These are phyloP conservation scores for Drosophila melanogaster DNA, from an alignment of 1,140 invertebrate species.

Conservation along the genomic window DNA sequence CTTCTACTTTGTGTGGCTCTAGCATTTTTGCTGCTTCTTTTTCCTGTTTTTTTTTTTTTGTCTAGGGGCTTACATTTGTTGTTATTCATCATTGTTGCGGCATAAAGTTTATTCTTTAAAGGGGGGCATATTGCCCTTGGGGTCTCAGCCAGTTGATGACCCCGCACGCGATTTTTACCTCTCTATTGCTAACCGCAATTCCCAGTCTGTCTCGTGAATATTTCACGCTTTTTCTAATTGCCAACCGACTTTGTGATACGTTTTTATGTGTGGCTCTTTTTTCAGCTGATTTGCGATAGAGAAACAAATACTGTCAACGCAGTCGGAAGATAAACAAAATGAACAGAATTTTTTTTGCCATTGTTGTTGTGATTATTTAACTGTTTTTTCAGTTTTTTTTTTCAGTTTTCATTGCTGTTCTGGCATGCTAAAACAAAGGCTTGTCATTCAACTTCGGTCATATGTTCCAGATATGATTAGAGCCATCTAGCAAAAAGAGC, in stretches of 20 bases:
- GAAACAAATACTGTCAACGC: conserved; percentile 62
- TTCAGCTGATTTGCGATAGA: conserved; percentile 69
- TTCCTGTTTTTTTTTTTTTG: conserved; percentile 50
- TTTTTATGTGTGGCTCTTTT: conserved; percentile 29
- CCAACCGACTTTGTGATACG: conserved; percentile 43
- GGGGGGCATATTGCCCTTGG: conserved; percentile 27
- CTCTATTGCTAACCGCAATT: conserved; percentile 11
- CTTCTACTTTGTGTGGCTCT: conserved; percentile 27
- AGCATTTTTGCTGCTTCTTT: conserved; percentile 37
- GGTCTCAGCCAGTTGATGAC: conserved; percentile 62
- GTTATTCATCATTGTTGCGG: conserved; percentile 70
- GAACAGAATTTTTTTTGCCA: conserved; percentile 49
- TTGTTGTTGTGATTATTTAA: conserved; percentile 60
- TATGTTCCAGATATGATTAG: conserved; percentile 58
- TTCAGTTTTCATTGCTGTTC: conserved; percentile 15
- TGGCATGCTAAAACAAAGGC: conserved; percentile 67
- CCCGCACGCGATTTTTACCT: conserved; percentile 62
- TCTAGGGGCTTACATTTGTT: conserved; percentile 52
- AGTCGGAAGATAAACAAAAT: conserved; percentile 51
- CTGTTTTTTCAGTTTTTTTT: conserved; percentile 43
- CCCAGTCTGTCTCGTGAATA: conserved; percentile 45
- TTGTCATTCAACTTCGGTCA: conserved; percentile 35
- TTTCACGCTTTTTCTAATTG: conserved; percentile 68
- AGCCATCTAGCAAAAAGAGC: conserved; percentile 16
- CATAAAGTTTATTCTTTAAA: conserved; percentile 48